Percentiles rank a stretch among this genome's conserved stretches.
Conservation (phyloP, 2,888 invertebrate species). For the Margaritifera margaritifera region DNA sequence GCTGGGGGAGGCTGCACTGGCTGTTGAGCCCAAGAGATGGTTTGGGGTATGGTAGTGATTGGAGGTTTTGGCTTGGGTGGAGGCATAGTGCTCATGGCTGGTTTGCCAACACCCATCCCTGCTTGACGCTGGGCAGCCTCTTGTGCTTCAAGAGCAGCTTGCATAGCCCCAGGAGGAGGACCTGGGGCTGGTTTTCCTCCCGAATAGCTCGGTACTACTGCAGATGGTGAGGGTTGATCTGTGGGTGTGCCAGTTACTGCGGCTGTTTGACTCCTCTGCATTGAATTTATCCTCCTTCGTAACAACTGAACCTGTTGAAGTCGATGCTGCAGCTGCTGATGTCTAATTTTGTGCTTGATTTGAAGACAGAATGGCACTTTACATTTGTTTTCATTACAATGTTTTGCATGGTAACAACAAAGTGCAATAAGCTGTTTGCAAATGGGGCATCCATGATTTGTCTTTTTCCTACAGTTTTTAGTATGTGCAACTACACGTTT, state of each 20-base stretch:
- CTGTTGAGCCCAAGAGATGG: constrained; percentile 23
- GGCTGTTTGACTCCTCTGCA: constrained; percentile 72
- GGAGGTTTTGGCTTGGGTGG: constrained; percentile 42
- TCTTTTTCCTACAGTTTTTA: constrained; percentile 87
- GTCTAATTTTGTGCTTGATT: constrained; percentile 97
- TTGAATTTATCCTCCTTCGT: constrained; percentile 77
- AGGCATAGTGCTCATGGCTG: constrained; percentile 45
- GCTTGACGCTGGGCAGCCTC: constrained; percentile 63
- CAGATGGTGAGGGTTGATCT: constrained; percentile 27
- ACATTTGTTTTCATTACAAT: constrained; percentile 92
- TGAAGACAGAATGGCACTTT: constrained; percentile 99
- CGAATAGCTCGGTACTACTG: constrained; percentile 11
- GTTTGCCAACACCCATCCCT: constrained; percentile 45
- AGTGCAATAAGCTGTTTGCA: constrained; percentile 99
- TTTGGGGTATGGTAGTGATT: constrained; percentile 22
- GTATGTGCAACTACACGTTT: constrained; percentile 98
- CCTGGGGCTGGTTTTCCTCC: constrained; percentile 49
- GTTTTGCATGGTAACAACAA: constrained; percentile 99
- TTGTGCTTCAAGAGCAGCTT: constrained; percentile 65
- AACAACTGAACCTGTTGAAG: constrained; percentile 95
- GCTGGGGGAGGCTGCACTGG: constrained; percentile 17
- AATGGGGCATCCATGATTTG: constrained; percentile 94
- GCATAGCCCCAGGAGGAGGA: constrained; percentile 64
- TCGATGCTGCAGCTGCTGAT: constrained; percentile 95
- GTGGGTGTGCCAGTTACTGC: constrained; percentile 25